These are phyloP conservation scores for Anthopleura sola DNA, from an alignment of 64 coral and sea anemone species.

Conservation along the genomic window DNA sequence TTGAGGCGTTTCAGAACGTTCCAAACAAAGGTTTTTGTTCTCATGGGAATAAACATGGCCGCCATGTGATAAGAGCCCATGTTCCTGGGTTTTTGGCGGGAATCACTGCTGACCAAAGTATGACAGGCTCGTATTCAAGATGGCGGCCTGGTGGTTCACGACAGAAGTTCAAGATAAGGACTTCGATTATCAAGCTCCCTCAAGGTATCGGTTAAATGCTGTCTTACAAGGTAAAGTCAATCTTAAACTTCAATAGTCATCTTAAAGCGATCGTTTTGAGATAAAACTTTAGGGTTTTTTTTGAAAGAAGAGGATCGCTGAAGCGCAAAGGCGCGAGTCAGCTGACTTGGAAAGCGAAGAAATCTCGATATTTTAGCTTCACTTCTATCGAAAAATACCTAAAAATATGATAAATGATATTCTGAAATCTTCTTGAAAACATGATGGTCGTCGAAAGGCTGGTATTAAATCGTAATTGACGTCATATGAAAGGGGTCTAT, in stretches of 20 bases:
- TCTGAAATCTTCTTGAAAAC: no score
- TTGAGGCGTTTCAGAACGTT: no score
- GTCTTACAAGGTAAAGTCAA: not conserved
- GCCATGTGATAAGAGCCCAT: no score
- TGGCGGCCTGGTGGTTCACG: not conserved
- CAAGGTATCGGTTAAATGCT: not conserved
- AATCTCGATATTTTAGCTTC: not conserved
- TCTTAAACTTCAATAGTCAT: not conserved
- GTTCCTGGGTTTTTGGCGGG: conserved; percentile 12
- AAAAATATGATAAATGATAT: no score
- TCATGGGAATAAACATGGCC: no score
- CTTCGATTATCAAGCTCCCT: not conserved
- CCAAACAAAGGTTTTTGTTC: no score
- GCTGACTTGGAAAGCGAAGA: not conserved
- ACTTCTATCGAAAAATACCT: not conserved
- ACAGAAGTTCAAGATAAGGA: conserved; percentile 9
- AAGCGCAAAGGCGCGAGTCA: not conserved
- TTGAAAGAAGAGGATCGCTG: not conserved
- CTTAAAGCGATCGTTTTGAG: not conserved
- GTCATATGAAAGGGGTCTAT: no score
- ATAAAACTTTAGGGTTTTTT: not conserved
- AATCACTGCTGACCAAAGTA: not conserved
- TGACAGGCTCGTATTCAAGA: not conserved
- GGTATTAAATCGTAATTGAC: no score
- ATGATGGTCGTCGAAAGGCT: no score